These are phyloP conservation scores for Exocentrus adspersus DNA, from an alignment of 2,888 invertebrate genomes.

Conservation along the genomic window DNA sequence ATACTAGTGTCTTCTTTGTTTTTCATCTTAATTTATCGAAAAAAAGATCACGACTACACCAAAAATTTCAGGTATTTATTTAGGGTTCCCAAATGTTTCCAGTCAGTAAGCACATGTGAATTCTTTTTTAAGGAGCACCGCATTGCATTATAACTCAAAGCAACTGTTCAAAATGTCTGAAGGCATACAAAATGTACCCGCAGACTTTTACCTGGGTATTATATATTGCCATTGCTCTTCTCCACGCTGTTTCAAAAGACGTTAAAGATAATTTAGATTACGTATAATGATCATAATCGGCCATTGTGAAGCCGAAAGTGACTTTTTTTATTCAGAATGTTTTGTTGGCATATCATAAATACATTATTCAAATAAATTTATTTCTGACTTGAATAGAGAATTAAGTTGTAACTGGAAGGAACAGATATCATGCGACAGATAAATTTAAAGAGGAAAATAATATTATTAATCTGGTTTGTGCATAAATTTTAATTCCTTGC, in stretches of 20 bases:
- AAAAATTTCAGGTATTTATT: no score
- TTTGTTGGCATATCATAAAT: conserved; percentile 47
- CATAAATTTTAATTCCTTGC: conserved; percentile 34
- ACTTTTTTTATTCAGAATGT: conserved; percentile 51
- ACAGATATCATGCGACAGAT: conserved; percentile 44
- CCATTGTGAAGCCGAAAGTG: conserved; percentile 51
- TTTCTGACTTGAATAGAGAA: conserved; percentile 44
- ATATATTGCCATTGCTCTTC: conserved; percentile 42
- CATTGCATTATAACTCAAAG: conserved; percentile 31
- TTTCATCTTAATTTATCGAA: no score
- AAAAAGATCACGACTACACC: no score
- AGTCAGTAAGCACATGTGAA: conserved; percentile 2
- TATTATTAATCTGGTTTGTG: conserved; percentile 31
- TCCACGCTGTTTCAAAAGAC: conserved; percentile 54
- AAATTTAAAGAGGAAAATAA: conserved; percentile 38
- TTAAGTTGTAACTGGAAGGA: conserved; percentile 46
- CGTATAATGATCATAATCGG: conserved; percentile 57
- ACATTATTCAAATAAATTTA: conserved; percentile 37
- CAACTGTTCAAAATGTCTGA: conserved; percentile 35
- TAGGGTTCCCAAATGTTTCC: neutral
- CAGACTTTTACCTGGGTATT: conserved; percentile 49
- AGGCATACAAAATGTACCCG: conserved; percentile 31
- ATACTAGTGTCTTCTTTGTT: no score
- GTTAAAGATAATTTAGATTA: conserved; percentile 62
- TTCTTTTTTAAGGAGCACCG: conserved; percentile 2